Evolutionary conservation across 2,888 invertebrate genomes (phyloP), one percentile per base, ranked within the genome.

Genomic region (Cantharis flavilabris): DNA sequence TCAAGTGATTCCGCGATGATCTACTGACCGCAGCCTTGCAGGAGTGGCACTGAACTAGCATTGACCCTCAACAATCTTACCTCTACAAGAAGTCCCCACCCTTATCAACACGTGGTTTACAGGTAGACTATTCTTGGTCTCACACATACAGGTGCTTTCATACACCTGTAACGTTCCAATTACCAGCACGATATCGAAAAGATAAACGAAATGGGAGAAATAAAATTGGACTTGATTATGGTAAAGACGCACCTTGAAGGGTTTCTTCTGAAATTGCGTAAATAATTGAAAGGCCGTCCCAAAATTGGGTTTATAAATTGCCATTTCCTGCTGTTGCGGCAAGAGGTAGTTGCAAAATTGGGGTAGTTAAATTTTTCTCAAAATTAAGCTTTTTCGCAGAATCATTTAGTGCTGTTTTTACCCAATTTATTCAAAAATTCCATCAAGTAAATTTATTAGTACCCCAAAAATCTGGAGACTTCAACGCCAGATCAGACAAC

Each of bases 41-140:
- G 86, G 86, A 86, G 85, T 88, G 88, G 87, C 88, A 88, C 87
- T 88, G 88, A 88, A 87, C 87, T 88, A 88, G 87, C 88, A 88
- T 88, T 89, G 89, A 89, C 89, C 89, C 89, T 89, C 88, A 87
- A 84, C 83, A 84, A 83, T 85, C 85, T 86, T 84, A 83, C 83
- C 83, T 85, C 84, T 84, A 83, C 84, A 83, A 84, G 80, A 79
- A 84, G 85, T 85, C 86, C 86, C 86, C 86, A 86, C 86, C 86
- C 84, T 84, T 84, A 82, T 82, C 83, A 83, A 83, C 86, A 86
- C 86, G 86, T 86, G 86, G 86, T 86, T 82, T 73, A 79, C 83
- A 85, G 84, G 85, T 84, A 84, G 83, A 84, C 81, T 81, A 75
- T 81, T 81, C 80, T 71, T 72, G 76, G 80, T 80, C 78, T 81